Base-by-base conservation (phyloP, 2,888 invertebrate genomes). In the Alviniconcha strummeri region DNA sequence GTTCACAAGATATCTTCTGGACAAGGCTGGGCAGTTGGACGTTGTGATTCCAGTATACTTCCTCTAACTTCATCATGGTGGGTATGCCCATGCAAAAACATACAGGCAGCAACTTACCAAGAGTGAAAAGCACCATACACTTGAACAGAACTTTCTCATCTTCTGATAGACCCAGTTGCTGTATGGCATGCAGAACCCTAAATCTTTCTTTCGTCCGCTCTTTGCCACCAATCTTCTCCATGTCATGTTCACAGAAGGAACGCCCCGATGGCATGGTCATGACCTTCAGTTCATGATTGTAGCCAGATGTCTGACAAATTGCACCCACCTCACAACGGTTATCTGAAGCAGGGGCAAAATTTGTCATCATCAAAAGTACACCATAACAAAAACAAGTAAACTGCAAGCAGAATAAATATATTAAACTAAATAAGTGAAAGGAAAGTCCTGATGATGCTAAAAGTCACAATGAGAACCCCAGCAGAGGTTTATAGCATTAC, bases 91-190 rank as follows among this genome's bases (percentile, higher is more conserved):
- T 36, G 36, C 36, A 36, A 36, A 36, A 36, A 36, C 36, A 1
- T 36, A 36, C 36, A 36, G 36, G 36, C 36, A 36, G 36, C 36
- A 36, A 77, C 77, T 57, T 5, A 83, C 83, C 71, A n/a, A 56
- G 11, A n/a, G 79, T 78, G 55, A 83, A 67, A n/a, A 78, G 69
- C 8, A 83, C 71, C 5, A 83, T 4, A 19, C 69, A 77, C 72
- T 78, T 78, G 79, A 83, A 78, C 13, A 77, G 57, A 15, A 78
- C 67, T 19, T 75, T 64, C 69, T 82, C 82, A 4, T 82, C 75
- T 5, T 52, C 60, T 19, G 75, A 36, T 54, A 82, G 76, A 8
- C 76, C 82, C 75, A 82, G 76, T 55, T 64, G 76, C 19, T 76
- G 76, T 52, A 82, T 67, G n/a, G 82, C 76, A 52, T 76, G 52